phyloP scores from a whole-genome alignment of 2,888 invertebrate species.

The Timema podura region DNA sequence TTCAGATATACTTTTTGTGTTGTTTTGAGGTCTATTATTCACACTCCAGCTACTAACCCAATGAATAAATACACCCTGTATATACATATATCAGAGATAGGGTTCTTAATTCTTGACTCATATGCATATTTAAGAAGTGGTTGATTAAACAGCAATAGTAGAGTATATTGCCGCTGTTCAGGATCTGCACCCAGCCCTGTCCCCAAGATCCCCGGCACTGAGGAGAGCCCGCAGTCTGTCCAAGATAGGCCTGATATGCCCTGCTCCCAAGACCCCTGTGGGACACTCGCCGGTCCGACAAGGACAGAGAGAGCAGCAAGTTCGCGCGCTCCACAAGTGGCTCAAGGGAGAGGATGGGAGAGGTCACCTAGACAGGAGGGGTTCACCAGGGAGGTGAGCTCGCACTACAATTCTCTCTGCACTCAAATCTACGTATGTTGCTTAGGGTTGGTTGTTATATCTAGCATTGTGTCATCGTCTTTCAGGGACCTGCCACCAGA shows the following conservation, averaged over 20 bases:
- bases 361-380: conserved; percentile 20
- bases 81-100: no score
- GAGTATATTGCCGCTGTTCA: no score
- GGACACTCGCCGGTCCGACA: conserved; percentile 39
- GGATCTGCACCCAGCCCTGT: not conserved
- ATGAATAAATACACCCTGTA: no score
- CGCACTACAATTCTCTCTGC: not conserved
- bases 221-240: not conserved
- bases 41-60: no score
- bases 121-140: no score
- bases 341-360: conserved; percentile 49
- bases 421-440: not conserved
- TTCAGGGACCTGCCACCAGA: conserved; percentile 46
- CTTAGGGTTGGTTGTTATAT: not conserved
- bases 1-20: no score
- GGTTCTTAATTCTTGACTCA: no score
- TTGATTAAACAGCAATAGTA: no score
- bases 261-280: not conserved
- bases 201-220: not conserved
- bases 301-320: conserved; percentile 41
- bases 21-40: no score
- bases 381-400: conserved; percentile 39
- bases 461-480: not conserved
- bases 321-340: conserved; percentile 56
- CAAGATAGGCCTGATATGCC: not conserved